Evolutionary conservation across 2,888 invertebrate species (phyloP), one percentile per base, ranked within the genome.

Genomic region (Merodon equestris): DNA sequence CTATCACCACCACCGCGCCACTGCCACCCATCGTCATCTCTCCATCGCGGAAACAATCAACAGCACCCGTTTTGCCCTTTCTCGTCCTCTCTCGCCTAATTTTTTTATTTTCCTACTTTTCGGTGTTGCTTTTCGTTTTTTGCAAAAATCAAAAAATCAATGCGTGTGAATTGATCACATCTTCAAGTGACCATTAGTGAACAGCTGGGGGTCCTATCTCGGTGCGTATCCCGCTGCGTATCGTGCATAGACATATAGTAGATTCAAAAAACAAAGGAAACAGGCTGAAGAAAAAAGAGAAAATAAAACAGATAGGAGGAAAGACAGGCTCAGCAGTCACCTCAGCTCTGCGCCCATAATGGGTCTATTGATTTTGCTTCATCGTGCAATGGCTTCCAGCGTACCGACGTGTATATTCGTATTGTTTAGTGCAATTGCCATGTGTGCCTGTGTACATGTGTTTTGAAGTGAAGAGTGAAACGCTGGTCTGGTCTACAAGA

Each of bases 391-490:
- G 79, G 79, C 74, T 79, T 79, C 79, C 73, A 74, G 58, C 64
- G 64, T 54, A 54, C 61, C 72, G 72, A 67, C 40, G 40, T 4
- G 3, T 2, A 40, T 42, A 61, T 75, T 61, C 68, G n/a, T n/a
- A 68, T 63, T 70, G 70, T 71, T 76, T 60, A 76, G 75, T 76
- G 75, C 75, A 58, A 79, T 66, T 70, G 68, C 74, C 73, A 79
- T 79, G 79, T 79, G 79, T 79, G 79, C 73, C 73, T 79, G 68
- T 79, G 79, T 74, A 64, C 74, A 73, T 70, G 64, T 77, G 77
- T 72, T 72, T 77, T 77, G 67, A 72, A 77, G 77, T 77, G 71
- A 66, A 77, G 71, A 77, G 77, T 77, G 76, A 64, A 76, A 67
- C 71, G 77, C 67, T 72, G 72, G 66, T 60, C 70, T 76, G 56